phyloP scores from a whole-genome alignment of 1,140 invertebrate species.

The Rhynchophorus ferrugineus region DNA sequence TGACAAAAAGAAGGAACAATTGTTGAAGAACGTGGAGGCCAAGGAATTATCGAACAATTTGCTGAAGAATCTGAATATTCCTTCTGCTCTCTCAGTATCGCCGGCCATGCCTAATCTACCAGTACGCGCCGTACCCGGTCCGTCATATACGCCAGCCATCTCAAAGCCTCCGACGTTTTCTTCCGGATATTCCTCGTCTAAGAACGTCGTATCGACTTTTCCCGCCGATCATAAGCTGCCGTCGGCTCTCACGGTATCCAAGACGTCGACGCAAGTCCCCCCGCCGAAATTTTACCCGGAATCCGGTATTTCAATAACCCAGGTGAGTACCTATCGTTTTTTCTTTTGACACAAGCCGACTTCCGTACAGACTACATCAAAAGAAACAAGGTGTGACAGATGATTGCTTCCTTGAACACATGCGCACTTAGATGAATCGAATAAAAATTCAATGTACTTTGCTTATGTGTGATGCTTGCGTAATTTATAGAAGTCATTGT shows the following conservation, averaged over 20 bases:
- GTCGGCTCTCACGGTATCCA: slow-evolving; percentile 17
- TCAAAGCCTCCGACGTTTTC: background rate
- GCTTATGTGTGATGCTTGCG: too few relatives aligned
- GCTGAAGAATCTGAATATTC: slow-evolving; percentile 24
- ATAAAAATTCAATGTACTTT: too few relatives aligned
- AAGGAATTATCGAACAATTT: slow-evolving; percentile 17
- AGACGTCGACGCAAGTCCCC: slow-evolving; percentile 8
- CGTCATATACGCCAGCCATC: background rate
- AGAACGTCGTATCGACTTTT: background rate
- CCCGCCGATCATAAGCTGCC: slow-evolving; percentile 12
- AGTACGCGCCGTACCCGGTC: background rate
- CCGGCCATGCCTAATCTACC: slow-evolving; percentile 5
- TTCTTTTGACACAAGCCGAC: slow-evolving; percentile 11
- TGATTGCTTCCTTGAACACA: too few relatives aligned
- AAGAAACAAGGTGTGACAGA: too few relatives aligned
- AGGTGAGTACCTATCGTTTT: slow-evolving; percentile 28
- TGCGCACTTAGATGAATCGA: too few relatives aligned
- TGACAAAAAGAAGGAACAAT: slow-evolving; percentile 47
- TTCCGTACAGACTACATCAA: too few relatives aligned
- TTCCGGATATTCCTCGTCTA: slow-evolving; percentile 1
- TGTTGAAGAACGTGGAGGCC: slow-evolving; percentile 19
- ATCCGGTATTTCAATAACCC: slow-evolving; percentile 35
- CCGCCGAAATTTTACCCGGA: slow-evolving; percentile 31
- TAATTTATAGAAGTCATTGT: too few relatives aligned
- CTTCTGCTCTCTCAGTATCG: slow-evolving; percentile 23